Evolutionary conservation across 2,797 vertebrate genomes (phyloP), one percentile per base, ranked within the genome.

Genomic region (Poecilia gillii): DNA sequence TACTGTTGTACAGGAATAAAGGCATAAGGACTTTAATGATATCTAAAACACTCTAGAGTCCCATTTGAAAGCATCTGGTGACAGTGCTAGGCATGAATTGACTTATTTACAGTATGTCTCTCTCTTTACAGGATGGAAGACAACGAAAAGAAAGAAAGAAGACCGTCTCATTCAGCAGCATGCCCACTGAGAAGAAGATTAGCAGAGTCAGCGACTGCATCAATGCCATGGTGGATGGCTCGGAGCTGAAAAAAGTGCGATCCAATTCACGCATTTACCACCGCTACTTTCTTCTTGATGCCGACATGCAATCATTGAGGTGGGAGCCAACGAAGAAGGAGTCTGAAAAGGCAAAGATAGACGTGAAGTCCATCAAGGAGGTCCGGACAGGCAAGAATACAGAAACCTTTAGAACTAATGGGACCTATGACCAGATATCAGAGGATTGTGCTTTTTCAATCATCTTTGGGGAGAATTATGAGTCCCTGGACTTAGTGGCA

Each of bases 271-370:
- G 99, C 64, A 93, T 99, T 71, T 99, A 99, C 86, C 97, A 98
- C 62, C 94, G 98, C 8, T 98, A 99, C 81, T 99, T 99, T 78
- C 95, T 99, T 72, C 93, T 99, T 13, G 99, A 99, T 13, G 97
- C 98, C 0, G 99, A 99, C 91, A 99, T 99, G 99, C 99, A 99
- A 90, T 99, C 97, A 33, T 88, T 99, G 43, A 94, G 98, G 74
- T 99, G 99, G 99, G 99, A 99, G 77, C 99, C 99, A 8, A 98
- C 99, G 0, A 99, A 99, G 92, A 99, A 99, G 85, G 99, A 99
- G 91, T 98, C 97, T 0, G 99, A 99, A 89, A 99, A 99, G 93
- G 99, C 99, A 66, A 99, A 98, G 94, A 99, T 99, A 76, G 98
- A 99, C 51, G 96, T 99, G 31, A 98, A 97, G 87, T 98, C 98